A percentile compares a stretch with the other conserved stretches of the same genome.
Evolutionary conservation across 2,113 vertebrate genomes (phyloP).

Genomic region (Origma solitaria): DNA sequence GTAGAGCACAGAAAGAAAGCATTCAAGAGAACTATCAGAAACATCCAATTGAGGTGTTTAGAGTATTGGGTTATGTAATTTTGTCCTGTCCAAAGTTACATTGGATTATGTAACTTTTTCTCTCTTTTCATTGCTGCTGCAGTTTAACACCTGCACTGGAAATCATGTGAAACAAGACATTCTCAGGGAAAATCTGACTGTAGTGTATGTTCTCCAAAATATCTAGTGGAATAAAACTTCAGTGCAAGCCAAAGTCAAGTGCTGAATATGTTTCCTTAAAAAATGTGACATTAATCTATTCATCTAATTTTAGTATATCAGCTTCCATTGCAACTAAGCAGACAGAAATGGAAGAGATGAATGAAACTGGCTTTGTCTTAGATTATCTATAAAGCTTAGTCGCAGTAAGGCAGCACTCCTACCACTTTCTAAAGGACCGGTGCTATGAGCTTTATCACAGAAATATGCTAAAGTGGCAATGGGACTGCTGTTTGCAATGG

Average conservation of each 20-base stretch:
- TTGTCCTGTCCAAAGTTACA: not conserved
- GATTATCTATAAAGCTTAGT: not conserved
- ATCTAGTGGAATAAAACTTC: not conserved
- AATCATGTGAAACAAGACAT: not conserved
- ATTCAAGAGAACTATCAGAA: not conserved
- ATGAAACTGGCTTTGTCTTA: not conserved
- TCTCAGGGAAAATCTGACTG: not conserved
- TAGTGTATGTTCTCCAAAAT: not conserved
- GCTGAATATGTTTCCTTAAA: not conserved
- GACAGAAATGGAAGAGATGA: not conserved
- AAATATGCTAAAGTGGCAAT: not conserved
- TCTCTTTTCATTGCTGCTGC: not conserved
- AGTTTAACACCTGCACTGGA: not conserved
- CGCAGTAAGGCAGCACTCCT: not conserved
- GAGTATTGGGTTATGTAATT: not conserved
- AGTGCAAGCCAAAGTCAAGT: not conserved
- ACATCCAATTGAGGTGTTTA: not conserved
- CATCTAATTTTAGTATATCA: not conserved
- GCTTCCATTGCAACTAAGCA: not conserved
- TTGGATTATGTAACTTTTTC: not conserved
- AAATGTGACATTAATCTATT: accelerated
- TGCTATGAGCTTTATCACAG: not conserved
- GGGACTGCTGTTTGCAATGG: not conserved
- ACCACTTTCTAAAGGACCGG: accelerated
- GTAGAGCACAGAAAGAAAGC: not conserved